Evolutionary conservation across 1,140 invertebrate genomes (phyloP), one percentile per base, ranked within the genome.

Genomic region (Zaprionus ghesquierei): DNA sequence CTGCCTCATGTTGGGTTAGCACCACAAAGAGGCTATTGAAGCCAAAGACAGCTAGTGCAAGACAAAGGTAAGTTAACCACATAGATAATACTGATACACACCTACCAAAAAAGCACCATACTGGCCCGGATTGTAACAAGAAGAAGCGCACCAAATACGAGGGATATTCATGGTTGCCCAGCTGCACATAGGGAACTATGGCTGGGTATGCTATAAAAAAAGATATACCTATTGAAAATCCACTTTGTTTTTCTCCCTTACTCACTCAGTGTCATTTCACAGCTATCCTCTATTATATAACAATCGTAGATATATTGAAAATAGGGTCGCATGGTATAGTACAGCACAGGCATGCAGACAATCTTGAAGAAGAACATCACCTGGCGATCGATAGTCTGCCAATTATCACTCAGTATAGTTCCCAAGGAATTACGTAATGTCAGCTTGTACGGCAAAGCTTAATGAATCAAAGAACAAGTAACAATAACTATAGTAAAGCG

Each of bases 321-420:
- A 44, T 84, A 89, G 2, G 84, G 84, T 13, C 84, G 53, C 50
- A 80, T 8, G 1, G 50, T 62, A 29, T 89, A 89, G 10, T 80
- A 89, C 0, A 84, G 12, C 2, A 89, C 84, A 1, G 84, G 84
- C 85, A 89, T 84, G 38, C 69, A 77, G 23, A 89, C 84, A 10
- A 89, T 75, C 51, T 77, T 89, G 15, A 75, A 89, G 27, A 89
- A 89, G 33, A 89, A 89, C 79, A 89, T 89, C 0, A 89, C 84
- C 58, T 89, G 84, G 0, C 50, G 49, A 80, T 89, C 64, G 3
- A 89, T 89, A 0, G 55, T 22, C 27, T 49, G 6, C 84, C 84
- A 89, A 35, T 74, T 89, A 0, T 75, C 27, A 0, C 60, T 29
- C 33, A 89, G 22, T 23, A 84, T 89, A 0, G 54, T 20, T 8